A percentile compares a stretch with the other conserved stretches of the same genome.
Conservation (phyloP, 2,888 invertebrate genomes). For the Drosophila eohydei region DNA sequence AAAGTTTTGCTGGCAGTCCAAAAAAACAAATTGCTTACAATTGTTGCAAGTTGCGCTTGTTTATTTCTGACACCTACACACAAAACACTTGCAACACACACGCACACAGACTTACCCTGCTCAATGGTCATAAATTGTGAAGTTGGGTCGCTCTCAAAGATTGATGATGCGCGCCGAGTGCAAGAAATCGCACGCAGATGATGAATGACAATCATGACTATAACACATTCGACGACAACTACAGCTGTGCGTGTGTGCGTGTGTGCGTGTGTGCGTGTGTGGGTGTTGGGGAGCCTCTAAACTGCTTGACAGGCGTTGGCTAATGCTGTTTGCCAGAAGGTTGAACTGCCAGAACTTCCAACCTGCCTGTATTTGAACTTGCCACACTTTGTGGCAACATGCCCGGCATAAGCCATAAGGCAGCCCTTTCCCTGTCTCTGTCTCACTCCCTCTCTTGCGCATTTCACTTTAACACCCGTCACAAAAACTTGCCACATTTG, state of each 20-base stretch:
- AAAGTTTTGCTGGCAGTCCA: slow-evolving; percentile 35
- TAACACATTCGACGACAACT: slow-evolving; percentile 5
- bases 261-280: no score
- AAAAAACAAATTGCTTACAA: slow-evolving; percentile 62
- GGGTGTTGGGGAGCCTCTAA: slow-evolving; percentile 32
- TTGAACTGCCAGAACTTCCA: slow-evolving; percentile 12
- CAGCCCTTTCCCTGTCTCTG: not conserved
- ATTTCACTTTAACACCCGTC: slow-evolving; percentile 26
- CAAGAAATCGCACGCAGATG: slow-evolving; percentile 68
- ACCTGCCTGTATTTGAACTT: slow-evolving; percentile 9
- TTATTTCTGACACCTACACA: slow-evolving; percentile 53
- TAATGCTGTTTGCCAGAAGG: slow-evolving; percentile 66
- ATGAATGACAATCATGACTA: slow-evolving; percentile 61
- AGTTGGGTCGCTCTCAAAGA: slow-evolving; percentile 47
- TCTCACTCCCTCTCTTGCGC: not conserved
- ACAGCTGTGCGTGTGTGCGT: slow-evolving; percentile 14
- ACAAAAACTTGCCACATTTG: slow-evolving; percentile 42
- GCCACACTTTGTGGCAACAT: slow-evolving; percentile 32
- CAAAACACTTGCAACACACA: slow-evolving; percentile 30
- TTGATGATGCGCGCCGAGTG: slow-evolving; percentile 66
- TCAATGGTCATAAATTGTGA: slow-evolving; percentile 56
- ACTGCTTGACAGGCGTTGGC: slow-evolving; percentile 47
- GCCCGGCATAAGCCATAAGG: slow-evolving; percentile 1
- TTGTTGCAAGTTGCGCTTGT: slow-evolving; percentile 58
- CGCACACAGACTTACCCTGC: slow-evolving; percentile 6